These are phyloP conservation scores for Hirtodrosophila duncani DNA, from an alignment of 2,888 invertebrate genomes.

Conservation along the genomic window DNA sequence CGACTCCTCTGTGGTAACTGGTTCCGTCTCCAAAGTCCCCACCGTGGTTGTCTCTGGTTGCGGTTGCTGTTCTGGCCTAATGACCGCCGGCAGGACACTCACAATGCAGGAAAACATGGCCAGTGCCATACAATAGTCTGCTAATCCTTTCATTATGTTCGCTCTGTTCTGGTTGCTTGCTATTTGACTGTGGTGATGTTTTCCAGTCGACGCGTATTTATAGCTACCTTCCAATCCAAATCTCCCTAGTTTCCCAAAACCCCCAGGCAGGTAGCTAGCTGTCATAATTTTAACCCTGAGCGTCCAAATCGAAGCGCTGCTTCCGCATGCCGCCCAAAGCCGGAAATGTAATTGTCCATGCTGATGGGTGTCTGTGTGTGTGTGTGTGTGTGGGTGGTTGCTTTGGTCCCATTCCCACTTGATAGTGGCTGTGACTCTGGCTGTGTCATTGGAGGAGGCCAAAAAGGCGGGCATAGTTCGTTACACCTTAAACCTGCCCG, in stretches of 20 bases:
- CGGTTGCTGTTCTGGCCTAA: constrained; percentile 32
- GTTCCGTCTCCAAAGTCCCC: constrained; percentile 21
- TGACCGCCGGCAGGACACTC: constrained; percentile 39
- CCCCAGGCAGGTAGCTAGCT: constrained; percentile 34
- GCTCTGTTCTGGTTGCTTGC: constrained; percentile 29
- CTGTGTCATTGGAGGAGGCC: constrained; percentile 59
- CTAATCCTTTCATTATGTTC: constrained; percentile 49
- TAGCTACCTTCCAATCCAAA: constrained; percentile 6
- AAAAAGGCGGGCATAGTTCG: constrained; percentile 57
- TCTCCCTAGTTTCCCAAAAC: constrained; percentile 9
- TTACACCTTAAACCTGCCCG: constrained; percentile 60
- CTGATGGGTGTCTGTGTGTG: constrained; percentile 4
- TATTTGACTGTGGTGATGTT: constrained; percentile 37
- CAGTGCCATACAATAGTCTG: constrained; percentile 13
- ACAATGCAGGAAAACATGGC: constrained; percentile 34
- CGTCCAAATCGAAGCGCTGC: constrained; percentile 51
- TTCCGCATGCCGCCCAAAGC: constrained; percentile 56
- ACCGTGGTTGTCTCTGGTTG: constrained; percentile 25
- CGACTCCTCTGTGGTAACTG: constrained; percentile 28
- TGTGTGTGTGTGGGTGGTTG: constrained; percentile 20
- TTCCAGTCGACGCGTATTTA: constrained; percentile 31
- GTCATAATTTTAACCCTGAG: constrained; percentile 66
- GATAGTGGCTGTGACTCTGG: constrained; percentile 31
- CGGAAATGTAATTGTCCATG: constrained; percentile 65
- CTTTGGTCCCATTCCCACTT: constrained; percentile 12